Conservation (phyloP, 1,140 invertebrate genomes). For the Hyphantria cunea region DNA sequence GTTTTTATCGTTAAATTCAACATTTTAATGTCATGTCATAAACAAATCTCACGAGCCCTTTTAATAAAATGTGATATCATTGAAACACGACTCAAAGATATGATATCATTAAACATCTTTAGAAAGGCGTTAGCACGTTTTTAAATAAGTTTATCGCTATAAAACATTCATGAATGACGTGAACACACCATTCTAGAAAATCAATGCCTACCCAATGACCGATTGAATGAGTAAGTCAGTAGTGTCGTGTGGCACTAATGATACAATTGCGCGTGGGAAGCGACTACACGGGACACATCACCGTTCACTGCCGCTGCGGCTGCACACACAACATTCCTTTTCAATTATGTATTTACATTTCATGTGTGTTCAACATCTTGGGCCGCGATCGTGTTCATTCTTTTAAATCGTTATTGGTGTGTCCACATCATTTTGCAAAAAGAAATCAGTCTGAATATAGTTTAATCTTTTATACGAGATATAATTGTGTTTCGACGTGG, state of each 20-base stretch:
- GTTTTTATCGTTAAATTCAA: neutral
- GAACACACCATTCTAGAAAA: conserved; percentile 47
- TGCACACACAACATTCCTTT: neutral
- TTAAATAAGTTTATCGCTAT: no score
- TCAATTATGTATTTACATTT: no score
- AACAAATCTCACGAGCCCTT: no score
- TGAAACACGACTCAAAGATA: no score
- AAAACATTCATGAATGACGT: conserved; percentile 44
- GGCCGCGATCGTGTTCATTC: no score
- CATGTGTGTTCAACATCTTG: no score
- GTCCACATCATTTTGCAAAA: neutral
- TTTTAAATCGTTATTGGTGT: no score
- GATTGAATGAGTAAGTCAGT: conserved; percentile 43
- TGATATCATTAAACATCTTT: no score
- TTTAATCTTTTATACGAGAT: no score
- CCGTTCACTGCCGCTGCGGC: conserved; percentile 30
- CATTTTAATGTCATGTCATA: no score
- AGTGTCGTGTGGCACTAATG: conserved; percentile 42
- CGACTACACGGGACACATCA: conserved; percentile 45
- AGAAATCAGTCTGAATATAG: neutral
- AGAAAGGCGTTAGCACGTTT: no score
- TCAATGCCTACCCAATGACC: conserved; percentile 40
- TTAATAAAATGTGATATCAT: no score
- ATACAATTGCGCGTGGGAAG: conserved; percentile 42
- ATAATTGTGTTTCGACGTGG: neutral